Evolutionary conservation across 2,797 vertebrate genomes (phyloP).

Genomic region (Momotus momota): DNA sequence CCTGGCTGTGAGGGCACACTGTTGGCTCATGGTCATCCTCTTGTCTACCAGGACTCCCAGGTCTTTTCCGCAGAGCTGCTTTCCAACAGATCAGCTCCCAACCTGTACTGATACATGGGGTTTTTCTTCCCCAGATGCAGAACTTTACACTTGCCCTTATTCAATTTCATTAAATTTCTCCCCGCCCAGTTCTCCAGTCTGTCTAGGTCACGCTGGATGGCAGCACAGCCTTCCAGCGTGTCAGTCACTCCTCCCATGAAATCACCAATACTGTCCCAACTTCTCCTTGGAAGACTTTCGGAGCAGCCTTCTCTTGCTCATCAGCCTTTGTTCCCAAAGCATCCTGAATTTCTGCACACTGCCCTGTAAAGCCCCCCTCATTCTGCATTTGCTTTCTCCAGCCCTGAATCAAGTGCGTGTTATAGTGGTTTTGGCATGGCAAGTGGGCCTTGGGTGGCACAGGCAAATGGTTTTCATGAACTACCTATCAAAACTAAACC

Average conservation of each 20-base stretch:
- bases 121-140: too few species aligned
- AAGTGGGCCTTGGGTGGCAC: not conserved
- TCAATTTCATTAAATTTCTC: too few species aligned
- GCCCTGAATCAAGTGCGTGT: fast-evolving
- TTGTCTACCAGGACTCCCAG: too few species aligned
- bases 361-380: not conserved
- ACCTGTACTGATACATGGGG: too few species aligned
- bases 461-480: not conserved
- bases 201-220: too few species aligned
- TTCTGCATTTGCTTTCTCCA: not conserved
- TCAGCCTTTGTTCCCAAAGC: fast-evolving
- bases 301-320: not conserved
- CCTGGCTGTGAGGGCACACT: too few species aligned
- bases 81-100: too few species aligned
- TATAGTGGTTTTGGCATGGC: not conserved
- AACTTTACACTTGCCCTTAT: too few species aligned
- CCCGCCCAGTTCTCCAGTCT: not conserved
- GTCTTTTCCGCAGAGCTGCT: too few species aligned
- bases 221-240: too few species aligned
- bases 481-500: not conserved
- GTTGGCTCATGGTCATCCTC: too few species aligned
- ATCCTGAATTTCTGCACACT: not conserved
- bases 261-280: not conserved
- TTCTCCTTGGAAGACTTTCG: not conserved
- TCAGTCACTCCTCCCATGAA: not conserved